phyloP scores from a whole-genome alignment of 2,113 vertebrate genomes.

The Vulpes ferrilata region DNA sequence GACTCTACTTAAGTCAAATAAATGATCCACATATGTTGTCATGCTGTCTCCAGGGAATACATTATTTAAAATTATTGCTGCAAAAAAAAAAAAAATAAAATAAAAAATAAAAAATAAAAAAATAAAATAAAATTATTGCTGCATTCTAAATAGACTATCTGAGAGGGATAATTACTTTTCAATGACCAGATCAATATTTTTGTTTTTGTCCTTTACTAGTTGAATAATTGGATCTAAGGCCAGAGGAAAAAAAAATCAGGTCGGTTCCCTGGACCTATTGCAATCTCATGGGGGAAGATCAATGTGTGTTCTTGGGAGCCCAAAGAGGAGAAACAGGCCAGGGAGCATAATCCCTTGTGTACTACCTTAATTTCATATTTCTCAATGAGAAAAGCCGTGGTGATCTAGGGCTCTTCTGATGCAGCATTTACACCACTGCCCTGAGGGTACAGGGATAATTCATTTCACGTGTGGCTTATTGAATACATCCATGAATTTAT shows the following conservation, averaged over 20 bases:
- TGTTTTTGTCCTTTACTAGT: constrained; percentile 22
- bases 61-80: constrained; percentile 51
- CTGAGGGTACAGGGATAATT: not conserved
- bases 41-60: not conserved
- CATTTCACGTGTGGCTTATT: not conserved
- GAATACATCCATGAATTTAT: not conserved
- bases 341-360: not conserved
- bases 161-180: constrained; percentile 57
- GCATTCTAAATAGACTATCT: constrained; percentile 57
- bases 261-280: not conserved
- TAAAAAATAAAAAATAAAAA: no score
- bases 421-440: not conserved
- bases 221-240: constrained; percentile 49
- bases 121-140: constrained; percentile 65
- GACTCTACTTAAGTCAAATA: not conserved
- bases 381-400: constrained; percentile 13
- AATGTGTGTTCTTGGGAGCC: not conserved
- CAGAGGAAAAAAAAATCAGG: constrained; percentile 62
- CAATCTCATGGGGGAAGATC: constrained; percentile 42
- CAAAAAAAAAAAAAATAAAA: no score
- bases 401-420: not conserved
- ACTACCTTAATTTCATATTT: constrained; percentile 21
- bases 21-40: not conserved
- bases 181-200: constrained; percentile 72
- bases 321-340: not conserved